A percentile compares a stretch with the other conserved stretches of the same genome.
Evolutionary conservation across 2,113 vertebrate genomes (phyloP).

Genomic region (Hassar affinis): DNA sequence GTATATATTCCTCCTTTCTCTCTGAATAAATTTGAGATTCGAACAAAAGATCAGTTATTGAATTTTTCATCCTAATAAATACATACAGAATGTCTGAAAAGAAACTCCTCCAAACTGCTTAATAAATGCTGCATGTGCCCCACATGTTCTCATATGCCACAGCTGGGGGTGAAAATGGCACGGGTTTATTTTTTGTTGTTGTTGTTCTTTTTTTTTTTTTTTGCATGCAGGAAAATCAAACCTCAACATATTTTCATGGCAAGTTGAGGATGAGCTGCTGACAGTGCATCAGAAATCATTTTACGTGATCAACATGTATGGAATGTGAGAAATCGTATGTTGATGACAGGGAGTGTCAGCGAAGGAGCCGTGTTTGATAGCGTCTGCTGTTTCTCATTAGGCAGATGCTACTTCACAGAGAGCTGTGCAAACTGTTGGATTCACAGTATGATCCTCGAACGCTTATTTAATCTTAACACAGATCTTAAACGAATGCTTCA

Average conservation of each 20-base stretch:
- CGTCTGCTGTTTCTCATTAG: slow-evolving; percentile 53
- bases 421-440: slow-evolving; percentile 39
- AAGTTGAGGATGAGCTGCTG: slow-evolving; percentile 63
- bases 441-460: slow-evolving; percentile 16
- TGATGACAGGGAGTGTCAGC: slow-evolving; percentile 62
- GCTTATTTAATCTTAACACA: slow-evolving; percentile 23
- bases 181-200: neutral
- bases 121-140: slow-evolving; percentile 31
- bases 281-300: slow-evolving; percentile 69
- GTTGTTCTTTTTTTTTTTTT: neutral
- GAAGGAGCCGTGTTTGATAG: slow-evolving; percentile 40
- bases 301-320: slow-evolving; percentile 70
- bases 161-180: slow-evolving; percentile 60
- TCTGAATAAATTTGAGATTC: neutral
- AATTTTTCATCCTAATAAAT: neutral
- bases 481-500: slow-evolving; percentile 12
- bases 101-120: neutral
- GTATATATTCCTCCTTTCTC: neutral
- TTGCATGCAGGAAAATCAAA: slow-evolving; percentile 43
- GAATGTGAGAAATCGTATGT: slow-evolving; percentile 65
- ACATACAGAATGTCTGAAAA: neutral
- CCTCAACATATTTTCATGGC: slow-evolving; percentile 42
- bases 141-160: slow-evolving; percentile 56
- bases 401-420: slow-evolving; percentile 41
- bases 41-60: neutral